phyloP scores from a whole-genome alignment of 2,797 vertebrate genomes.

The Coilia nasus region DNA sequence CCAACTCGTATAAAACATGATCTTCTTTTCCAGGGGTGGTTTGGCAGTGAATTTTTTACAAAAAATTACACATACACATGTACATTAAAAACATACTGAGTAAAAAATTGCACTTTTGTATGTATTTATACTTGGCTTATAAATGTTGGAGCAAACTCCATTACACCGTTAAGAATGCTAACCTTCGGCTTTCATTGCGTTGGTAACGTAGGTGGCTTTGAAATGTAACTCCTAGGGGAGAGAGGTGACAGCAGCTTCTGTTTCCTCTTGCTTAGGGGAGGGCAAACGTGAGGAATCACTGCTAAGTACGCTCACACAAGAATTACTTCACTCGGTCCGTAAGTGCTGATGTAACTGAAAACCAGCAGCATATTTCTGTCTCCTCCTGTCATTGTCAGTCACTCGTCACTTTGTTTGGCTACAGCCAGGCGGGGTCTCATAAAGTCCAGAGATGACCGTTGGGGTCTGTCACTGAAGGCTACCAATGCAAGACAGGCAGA shows the following conservation, averaged over 20 bases:
- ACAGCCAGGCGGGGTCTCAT: background rate
- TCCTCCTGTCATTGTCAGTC: conserved; percentile 1
- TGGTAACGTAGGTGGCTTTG: background rate
- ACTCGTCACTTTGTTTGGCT: background rate
- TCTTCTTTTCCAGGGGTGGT: conserved; percentile 9
- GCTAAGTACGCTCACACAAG: conserved; percentile 3
- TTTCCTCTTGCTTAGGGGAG: background rate
- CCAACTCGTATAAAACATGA: background rate
- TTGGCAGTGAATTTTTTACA: background rate
- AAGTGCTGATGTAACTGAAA: conserved; percentile 21
- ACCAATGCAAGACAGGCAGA: conserved; percentile 14
- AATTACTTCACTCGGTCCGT: conserved; percentile 20
- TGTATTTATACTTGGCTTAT: conserved; percentile 26
- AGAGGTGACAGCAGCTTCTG: background rate
- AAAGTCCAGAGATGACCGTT: background rate
- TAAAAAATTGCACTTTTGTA: conserved; percentile 27
- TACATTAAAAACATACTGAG: conserved; percentile 23
- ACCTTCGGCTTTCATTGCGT: conserved; percentile 14
- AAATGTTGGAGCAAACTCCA: conserved; percentile 21
- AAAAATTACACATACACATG: conserved; percentile 1
- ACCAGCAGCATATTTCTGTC: conserved; percentile 10
- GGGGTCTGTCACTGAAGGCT: conserved; percentile 12
- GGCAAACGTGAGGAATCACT: background rate
- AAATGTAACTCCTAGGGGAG: background rate
- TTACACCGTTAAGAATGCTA: background rate